These are phyloP conservation scores for Rattus rattus DNA, from an alignment of 2,113 vertebrate species.

Conservation along the genomic window DNA sequence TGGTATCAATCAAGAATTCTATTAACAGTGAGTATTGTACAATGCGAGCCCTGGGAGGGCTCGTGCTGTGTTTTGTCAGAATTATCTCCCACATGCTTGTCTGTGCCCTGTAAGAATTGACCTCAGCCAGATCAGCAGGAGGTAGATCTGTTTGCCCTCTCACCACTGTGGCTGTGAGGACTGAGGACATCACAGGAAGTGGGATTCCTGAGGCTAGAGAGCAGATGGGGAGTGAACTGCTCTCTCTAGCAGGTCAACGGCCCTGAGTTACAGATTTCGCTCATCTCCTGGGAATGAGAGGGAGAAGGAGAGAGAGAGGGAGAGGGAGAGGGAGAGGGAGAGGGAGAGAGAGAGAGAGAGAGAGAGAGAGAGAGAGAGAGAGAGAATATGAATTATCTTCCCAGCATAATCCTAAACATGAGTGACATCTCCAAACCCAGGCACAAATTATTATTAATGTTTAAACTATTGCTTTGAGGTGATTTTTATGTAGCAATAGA, in stretches of 20 bases:
- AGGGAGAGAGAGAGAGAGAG: too few relatives aligned
- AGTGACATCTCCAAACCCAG: background rate
- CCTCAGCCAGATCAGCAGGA: background rate
- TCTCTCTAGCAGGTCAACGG: background rate
- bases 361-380: too few relatives aligned
- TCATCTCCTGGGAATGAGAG: background rate
- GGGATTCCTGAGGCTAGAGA: background rate
- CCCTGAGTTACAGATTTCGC: background rate
- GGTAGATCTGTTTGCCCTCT: background rate
- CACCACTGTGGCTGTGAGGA: background rate
- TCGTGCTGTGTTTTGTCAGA: background rate
- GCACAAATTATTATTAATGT: background rate
- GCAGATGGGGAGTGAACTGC: background rate
- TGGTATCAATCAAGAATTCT: background rate
- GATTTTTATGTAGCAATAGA: background rate
- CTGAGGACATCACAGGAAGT: background rate
- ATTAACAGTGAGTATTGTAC: background rate
- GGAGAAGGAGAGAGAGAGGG: too few relatives aligned
- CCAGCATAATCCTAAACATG: background rate
- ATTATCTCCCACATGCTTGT: background rate
- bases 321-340: background rate
- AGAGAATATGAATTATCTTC: background rate
- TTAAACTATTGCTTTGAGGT: background rate
- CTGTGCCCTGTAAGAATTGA: rapidly evolving
- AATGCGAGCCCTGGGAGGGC: background rate